Evolutionary conservation across 2,113 vertebrate genomes (phyloP).

Genomic region (Centropus unirufus): DNA sequence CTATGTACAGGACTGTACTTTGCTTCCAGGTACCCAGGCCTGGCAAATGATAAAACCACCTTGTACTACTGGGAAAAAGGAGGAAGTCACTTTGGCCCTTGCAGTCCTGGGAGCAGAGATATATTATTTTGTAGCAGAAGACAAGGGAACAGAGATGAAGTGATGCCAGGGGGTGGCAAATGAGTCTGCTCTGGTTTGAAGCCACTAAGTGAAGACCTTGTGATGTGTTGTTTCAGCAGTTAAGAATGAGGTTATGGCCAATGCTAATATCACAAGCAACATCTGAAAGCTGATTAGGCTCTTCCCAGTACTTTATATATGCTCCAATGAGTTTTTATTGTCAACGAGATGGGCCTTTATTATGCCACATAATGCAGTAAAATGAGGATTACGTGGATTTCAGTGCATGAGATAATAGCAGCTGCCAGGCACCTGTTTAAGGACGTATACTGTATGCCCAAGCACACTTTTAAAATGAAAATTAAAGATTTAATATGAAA

Average conservation of each 20-base stretch:
- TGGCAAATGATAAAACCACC: not conserved
- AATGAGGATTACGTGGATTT: slow-evolving; percentile 55
- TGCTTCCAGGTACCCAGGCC: not conserved
- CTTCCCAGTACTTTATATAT: slow-evolving; percentile 13
- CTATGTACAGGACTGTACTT: not conserved
- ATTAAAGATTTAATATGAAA: not conserved
- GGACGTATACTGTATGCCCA: slow-evolving; percentile 1
- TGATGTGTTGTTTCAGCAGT: not conserved
- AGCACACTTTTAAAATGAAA: slow-evolving; percentile 50
- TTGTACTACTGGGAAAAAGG: not conserved
- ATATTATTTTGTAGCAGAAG: not conserved
- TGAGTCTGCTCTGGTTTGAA: not conserved
- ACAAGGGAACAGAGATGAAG: not conserved
- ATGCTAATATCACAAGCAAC: slow-evolving; percentile 9
- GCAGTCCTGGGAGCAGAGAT: not conserved
- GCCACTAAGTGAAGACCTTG: not conserved
- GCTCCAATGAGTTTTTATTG: slow-evolving; percentile 55
- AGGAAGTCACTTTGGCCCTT: not conserved
- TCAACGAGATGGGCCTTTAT: slow-evolving; percentile 19
- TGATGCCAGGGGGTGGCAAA: not conserved
- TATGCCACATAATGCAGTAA: slow-evolving; percentile 47
- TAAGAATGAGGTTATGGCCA: not conserved
- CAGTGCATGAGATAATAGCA: slow-evolving; percentile 58
- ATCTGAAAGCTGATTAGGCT: slow-evolving; percentile 37
- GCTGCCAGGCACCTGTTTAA: slow-evolving; percentile 45